Evolutionary conservation across 2,888 invertebrate genomes (phyloP).

Genomic region (Boloria selene): DNA sequence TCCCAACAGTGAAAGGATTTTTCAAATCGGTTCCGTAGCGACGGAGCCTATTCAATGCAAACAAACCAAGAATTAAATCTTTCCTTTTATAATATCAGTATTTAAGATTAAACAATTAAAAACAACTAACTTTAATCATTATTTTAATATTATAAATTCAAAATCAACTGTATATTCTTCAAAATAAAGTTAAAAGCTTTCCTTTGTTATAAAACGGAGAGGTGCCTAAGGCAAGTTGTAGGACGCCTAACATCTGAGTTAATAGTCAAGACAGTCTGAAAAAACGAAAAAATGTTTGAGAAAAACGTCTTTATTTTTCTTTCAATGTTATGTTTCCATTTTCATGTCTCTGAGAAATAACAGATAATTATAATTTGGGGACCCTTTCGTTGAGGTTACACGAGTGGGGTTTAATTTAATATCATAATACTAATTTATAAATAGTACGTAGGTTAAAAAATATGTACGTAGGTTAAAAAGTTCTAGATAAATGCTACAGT

Average conservation of each 20-base stretch:
- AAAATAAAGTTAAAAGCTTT: constrained; percentile 10
- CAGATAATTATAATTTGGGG: constrained; percentile 14
- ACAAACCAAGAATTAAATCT: too few relatives aligned
- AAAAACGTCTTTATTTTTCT: constrained; percentile 15
- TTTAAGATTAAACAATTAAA: neutral
- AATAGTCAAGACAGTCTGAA: constrained; percentile 5
- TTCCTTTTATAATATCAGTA: too few relatives aligned
- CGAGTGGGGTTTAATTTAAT: constrained; percentile 7
- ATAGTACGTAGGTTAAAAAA: too few relatives aligned
- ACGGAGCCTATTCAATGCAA: too few relatives aligned
- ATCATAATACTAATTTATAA: neutral
- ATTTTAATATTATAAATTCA: constrained; percentile 4
- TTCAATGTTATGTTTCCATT: constrained; percentile 12
- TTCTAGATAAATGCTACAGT: too few relatives aligned
- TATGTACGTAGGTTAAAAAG: too few relatives aligned
- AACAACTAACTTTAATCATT: neutral
- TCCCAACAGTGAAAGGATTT: too few relatives aligned
- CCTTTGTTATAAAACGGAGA: constrained; percentile 17
- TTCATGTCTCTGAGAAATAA: constrained; percentile 6
- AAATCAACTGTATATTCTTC: constrained; percentile 1
- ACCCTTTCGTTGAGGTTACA: neutral
- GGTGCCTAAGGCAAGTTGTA: constrained; percentile 8
- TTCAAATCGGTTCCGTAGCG: too few relatives aligned
- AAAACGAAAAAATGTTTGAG: constrained; percentile 5
- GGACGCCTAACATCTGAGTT: constrained; percentile 13